These are phyloP conservation scores for Amia ocellicauda DNA, from an alignment of 2,113 vertebrate genomes.

Conservation along the genomic window DNA sequence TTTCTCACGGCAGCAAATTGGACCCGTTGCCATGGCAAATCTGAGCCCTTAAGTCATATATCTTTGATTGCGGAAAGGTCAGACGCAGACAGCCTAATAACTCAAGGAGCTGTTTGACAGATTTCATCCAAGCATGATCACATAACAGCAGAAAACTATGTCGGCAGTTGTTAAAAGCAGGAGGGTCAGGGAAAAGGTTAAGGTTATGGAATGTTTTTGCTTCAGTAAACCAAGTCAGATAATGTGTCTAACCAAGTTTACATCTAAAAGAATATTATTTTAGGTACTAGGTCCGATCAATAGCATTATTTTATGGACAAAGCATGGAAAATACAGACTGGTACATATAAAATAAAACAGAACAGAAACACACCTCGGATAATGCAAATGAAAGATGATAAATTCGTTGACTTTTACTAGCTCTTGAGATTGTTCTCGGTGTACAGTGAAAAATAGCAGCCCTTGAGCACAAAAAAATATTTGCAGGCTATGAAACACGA, in stretches of 20 bases:
- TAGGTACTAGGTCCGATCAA: slow-evolving; percentile 85
- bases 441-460: slow-evolving; percentile 36
- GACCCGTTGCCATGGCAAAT: slow-evolving; percentile 99
- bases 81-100: slow-evolving; percentile 99
- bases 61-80: slow-evolving; percentile 99
- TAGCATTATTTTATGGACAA: slow-evolving; percentile 74
- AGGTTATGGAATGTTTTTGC: slow-evolving; percentile 99
- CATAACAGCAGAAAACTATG: slow-evolving; percentile 99
- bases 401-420: slow-evolving; percentile 11
- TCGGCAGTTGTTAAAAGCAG: slow-evolving; percentile 99
- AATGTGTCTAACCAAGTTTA: slow-evolving; percentile 95
- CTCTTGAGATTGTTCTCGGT: slow-evolving; percentile 14
- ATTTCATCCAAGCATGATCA: slow-evolving; percentile 99
- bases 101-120: slow-evolving; percentile 99
- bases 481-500: slow-evolving; percentile 34
- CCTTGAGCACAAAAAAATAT: slow-evolving; percentile 56
- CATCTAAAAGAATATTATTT: slow-evolving; percentile 89
- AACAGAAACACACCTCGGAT: background rate
- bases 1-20: slow-evolving; percentile 99
- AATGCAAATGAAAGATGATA: slow-evolving; percentile 10
- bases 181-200: slow-evolving; percentile 96
- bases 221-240: slow-evolving; percentile 95
- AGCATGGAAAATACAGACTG: slow-evolving; percentile 74
- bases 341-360: background rate
- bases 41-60: slow-evolving; percentile 99